Evolutionary conservation across 2,797 vertebrate genomes (phyloP), one percentile per base, ranked within the genome.

Genomic region (Muscicapa comitata): DNA sequence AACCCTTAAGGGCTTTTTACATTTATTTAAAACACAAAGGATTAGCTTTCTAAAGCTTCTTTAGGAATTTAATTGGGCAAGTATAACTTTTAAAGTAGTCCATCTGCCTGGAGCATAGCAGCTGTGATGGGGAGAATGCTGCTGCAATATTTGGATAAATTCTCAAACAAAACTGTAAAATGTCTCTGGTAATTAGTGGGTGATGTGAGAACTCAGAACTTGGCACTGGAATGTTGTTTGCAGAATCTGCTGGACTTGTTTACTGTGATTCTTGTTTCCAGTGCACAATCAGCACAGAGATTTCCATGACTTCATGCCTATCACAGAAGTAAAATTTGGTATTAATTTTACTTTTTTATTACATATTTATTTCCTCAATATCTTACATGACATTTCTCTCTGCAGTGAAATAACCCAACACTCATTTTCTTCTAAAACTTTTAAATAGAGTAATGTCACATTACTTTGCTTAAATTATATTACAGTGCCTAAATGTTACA

Each of bases 21-120:
- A 87, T 91, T 50, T 75, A 76, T 74, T 92, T 87, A 79, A 88
- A 85, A 65, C 37, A 90, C 83, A 88, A 90, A 85, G 68, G 78
- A 92, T 85, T 83, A 86, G 58, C 77, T 88, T 95, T 92, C 88
- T 72, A 93, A 93, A 91, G 82, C 72, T 86, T 65, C 91, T 72
- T 81, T 83, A 0, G 19, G 47, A 93, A 93, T 80, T 87, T 93
- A 89, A 92, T 92, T 95, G 89, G 78, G 29, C 48, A 95, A 95
- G 71, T 74, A 13, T 73, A 92, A 86, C 84, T 91, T 94, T 54
- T 68, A 61, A 94, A 85, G 84, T 25, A 92, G 78, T 40, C 88
- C 68, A 83, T 88, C 91, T 77, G 94, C 93, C 93, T 77, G 65
- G 38, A 96, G 94, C 90, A 79, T 24, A 95, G 80, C 88, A 94